A percentile compares a stretch with the other conserved stretches of the same genome.
Evolutionary conservation across 1,140 invertebrate species (phyloP).

Genomic region (Procambarus virginalis): DNA sequence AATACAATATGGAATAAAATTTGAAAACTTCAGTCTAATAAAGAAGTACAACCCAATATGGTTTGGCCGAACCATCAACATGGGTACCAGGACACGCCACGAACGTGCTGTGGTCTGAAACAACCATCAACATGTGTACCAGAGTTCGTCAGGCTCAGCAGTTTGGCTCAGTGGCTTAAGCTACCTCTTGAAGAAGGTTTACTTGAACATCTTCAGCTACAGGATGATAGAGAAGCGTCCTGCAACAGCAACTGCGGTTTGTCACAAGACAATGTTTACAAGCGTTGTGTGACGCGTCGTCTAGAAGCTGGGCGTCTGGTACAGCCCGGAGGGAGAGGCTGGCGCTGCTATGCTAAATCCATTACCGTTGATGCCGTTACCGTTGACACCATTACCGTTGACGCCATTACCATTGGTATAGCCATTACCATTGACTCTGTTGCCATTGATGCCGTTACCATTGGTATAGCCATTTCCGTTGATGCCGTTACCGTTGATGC

Average conservation of each 20-base stretch:
- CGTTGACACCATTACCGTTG: not conserved
- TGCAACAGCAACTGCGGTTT: not conserved
- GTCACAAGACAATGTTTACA: not conserved
- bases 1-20: too few species aligned
- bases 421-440: too few species aligned
- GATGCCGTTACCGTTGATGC: not conserved
- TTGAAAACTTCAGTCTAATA: too few species aligned
- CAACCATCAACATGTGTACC: not conserved
- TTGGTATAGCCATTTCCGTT: conserved; percentile 2
- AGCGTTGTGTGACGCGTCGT: not conserved
- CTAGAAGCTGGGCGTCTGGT: not conserved
- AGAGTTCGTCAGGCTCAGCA: too few species aligned
- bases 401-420: not conserved
- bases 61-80: not conserved
- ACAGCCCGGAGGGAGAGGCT: not conserved
- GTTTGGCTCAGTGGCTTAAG: too few species aligned
- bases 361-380: not conserved
- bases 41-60: not conserved
- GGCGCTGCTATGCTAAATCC: not conserved
- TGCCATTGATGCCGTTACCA: not conserved
- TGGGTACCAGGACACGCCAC: not conserved
- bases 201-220: too few species aligned
- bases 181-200: too few species aligned
- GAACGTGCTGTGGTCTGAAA: not conserved
- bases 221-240: not conserved